Conservation (phyloP, 2,888 invertebrate species). For the Protodeltote pygarga region DNA sequence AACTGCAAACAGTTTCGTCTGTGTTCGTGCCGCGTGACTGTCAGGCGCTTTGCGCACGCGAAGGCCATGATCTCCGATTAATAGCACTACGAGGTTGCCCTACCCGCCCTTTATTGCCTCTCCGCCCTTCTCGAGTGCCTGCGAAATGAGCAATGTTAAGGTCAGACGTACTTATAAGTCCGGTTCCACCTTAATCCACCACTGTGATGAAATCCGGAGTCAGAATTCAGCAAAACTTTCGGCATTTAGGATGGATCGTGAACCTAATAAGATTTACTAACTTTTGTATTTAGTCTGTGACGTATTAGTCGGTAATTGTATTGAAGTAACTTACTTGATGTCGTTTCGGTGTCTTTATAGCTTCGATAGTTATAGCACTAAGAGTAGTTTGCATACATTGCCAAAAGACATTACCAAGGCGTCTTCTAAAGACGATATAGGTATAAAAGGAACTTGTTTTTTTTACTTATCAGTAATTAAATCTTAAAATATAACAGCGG, state of each 20-base stretch:
- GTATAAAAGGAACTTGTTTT: too few relatives aligned
- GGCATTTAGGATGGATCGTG: constrained; percentile 12
- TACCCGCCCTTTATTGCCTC: constrained; percentile 73
- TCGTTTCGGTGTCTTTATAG: too few relatives aligned
- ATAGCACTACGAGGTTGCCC: constrained; percentile 68
- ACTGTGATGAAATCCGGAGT: constrained; percentile 41
- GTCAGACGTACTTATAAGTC: constrained; percentile 55
- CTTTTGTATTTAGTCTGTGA: constrained; percentile 11
- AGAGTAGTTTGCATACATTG: too few relatives aligned
- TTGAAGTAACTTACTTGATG: constrained; percentile 10
- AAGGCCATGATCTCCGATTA: constrained; percentile 80
- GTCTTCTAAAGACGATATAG: too few relatives aligned
- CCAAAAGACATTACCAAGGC: too few relatives aligned
- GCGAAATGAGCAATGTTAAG: constrained; percentile 70
- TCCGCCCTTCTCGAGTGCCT: constrained; percentile 61
- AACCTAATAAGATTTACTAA: constrained; percentile 28
- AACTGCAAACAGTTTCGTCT: constrained; percentile 63
- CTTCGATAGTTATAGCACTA: too few relatives aligned
- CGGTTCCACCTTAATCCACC: constrained; percentile 29
- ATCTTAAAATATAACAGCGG: too few relatives aligned
- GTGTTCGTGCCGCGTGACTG: constrained; percentile 70
- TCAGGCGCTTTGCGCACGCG: constrained; percentile 78
- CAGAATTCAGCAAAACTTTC: constrained; percentile 26
- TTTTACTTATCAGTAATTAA: too few relatives aligned
- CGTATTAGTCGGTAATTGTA: constrained; percentile 17